phyloP scores from a whole-genome alignment of 2,888 invertebrate genomes.

The Crocallis elinguaria region DNA sequence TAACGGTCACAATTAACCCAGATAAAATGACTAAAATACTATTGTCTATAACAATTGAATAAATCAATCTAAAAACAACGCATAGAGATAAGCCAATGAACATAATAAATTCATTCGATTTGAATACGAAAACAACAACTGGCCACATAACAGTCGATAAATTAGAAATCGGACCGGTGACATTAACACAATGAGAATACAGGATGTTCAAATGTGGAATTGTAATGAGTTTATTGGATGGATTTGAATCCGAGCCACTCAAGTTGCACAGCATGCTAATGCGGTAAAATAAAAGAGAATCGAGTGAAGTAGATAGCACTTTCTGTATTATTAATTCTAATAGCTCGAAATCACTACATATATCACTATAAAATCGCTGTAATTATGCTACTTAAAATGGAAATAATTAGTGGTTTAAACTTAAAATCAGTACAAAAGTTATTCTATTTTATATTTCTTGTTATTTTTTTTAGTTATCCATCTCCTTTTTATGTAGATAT shows the following conservation, averaged over 20 bases:
- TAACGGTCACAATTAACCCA: not conserved
- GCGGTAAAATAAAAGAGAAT: not conserved
- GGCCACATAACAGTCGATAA: slow-evolving; percentile 11
- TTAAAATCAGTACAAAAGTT: too few species aligned
- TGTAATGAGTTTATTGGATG: slow-evolving; percentile 1
- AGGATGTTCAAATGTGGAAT: slow-evolving; percentile 9
- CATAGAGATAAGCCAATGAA: not conserved
- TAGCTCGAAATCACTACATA: too few species aligned
- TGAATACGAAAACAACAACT: slow-evolving; percentile 24
- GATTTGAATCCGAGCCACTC: not conserved
- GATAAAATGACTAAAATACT: slow-evolving; percentile 6
- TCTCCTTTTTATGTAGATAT: too few species aligned
- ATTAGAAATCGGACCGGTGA: slow-evolving; percentile 11
- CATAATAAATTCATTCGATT: slow-evolving; percentile 14
- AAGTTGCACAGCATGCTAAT: not conserved
- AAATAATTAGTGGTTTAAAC: too few species aligned
- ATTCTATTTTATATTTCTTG: too few species aligned
- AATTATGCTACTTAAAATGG: too few species aligned
- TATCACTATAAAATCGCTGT: too few species aligned
- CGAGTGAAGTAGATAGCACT: not conserved
- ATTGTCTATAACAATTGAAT: slow-evolving; percentile 4
- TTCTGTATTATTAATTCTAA: too few species aligned
- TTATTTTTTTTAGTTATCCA: too few species aligned
- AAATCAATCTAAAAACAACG: slow-evolving; percentile 10
- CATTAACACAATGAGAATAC: slow-evolving; percentile 5